Conservation (phyloP, 2,797 vertebrate genomes). For the Typhlichthys subterraneus region DNA sequence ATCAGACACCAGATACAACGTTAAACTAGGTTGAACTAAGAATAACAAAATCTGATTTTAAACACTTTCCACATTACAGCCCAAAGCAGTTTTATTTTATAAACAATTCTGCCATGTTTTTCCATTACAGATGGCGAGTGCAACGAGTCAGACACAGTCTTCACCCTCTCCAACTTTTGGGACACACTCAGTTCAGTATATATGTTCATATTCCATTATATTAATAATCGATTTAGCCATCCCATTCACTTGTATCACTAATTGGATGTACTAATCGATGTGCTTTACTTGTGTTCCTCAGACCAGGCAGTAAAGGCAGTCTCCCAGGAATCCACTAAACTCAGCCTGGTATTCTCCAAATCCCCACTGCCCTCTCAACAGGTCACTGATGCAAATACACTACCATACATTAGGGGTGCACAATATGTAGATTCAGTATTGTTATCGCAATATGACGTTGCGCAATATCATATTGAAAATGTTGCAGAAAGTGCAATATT, state of each 20-base stretch:
- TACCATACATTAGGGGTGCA: not conserved
- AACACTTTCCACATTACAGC: too few relatives aligned
- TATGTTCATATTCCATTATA: not conserved
- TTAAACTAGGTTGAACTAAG: too few relatives aligned
- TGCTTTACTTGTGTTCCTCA: slow-evolving; percentile 47
- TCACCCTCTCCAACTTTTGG: slow-evolving; percentile 85
- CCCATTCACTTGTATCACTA: too few relatives aligned
- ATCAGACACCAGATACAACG: not conserved
- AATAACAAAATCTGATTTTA: too few relatives aligned
- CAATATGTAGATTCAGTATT: too few relatives aligned
- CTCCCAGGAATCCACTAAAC: slow-evolving; percentile 88
- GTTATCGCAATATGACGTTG: too few relatives aligned
- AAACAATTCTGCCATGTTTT: not conserved
- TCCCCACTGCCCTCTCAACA: slow-evolving; percentile 79
- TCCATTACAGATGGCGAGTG: slow-evolving; percentile 82
- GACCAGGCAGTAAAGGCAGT: slow-evolving; percentile 80
- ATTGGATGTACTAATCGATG: not conserved
- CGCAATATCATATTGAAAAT: too few relatives aligned
- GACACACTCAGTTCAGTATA: slow-evolving; percentile 80
- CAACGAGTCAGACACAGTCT: slow-evolving; percentile 75
- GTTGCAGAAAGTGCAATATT: too few relatives aligned
- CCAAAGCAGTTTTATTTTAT: not conserved
- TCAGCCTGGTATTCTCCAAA: slow-evolving; percentile 85
- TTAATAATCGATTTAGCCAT: not conserved
- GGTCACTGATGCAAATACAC: slow-evolving; percentile 60